Percentiles rank a stretch among this genome's conserved stretches.
These are phyloP conservation scores for Falco concolor DNA, from an alignment of 2,797 vertebrate genomes.

Conservation along the genomic window DNA sequence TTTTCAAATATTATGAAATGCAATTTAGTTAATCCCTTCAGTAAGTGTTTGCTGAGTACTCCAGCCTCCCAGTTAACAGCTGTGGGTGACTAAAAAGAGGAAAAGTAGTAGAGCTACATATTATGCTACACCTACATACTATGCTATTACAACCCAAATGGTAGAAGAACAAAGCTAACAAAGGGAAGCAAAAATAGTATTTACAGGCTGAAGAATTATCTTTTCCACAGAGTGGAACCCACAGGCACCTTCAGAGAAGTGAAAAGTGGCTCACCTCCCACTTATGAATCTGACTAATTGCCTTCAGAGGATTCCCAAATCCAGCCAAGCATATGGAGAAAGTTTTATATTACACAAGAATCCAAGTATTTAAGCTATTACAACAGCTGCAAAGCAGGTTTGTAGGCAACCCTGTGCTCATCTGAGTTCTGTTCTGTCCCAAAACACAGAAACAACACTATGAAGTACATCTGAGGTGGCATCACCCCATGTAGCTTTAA, in stretches of 20 bases:
- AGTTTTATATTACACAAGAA: background rate
- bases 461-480: background rate
- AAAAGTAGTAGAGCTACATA: background rate
- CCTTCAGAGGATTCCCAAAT: background rate
- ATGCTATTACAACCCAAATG: background rate
- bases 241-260: background rate
- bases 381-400: background rate
- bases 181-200: background rate
- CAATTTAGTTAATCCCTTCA: background rate
- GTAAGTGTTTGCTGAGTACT: background rate
- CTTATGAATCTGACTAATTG: background rate
- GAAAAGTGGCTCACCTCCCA: background rate
- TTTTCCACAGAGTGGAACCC: background rate
- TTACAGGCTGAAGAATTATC: background rate
- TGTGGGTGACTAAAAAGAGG: background rate
- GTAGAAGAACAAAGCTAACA: background rate
- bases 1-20: background rate
- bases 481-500: background rate
- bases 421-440: background rate
- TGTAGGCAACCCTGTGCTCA: background rate
- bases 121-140: no score
- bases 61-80: background rate
- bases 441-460: background rate
- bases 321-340: background rate
- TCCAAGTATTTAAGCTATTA: background rate